Conservation (phyloP, 2,797 vertebrate genomes). For the Jordanella pulchra region DNA sequence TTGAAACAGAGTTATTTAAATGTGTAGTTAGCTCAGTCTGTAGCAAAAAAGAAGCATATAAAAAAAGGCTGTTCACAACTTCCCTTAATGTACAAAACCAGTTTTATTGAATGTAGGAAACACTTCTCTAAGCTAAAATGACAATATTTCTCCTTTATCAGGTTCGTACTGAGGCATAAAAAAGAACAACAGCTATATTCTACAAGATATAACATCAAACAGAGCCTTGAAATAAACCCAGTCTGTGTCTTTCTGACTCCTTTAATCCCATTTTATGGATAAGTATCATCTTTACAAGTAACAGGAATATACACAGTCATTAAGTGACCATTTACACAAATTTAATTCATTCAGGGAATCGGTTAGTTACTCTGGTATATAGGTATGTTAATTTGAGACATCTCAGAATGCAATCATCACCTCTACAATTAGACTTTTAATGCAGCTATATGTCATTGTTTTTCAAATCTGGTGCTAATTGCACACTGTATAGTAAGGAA, state of each 20-base stretch:
- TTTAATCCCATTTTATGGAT: background rate
- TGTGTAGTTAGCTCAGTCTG: background rate
- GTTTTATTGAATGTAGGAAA: background rate
- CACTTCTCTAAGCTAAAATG: background rate
- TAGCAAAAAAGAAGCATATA: background rate
- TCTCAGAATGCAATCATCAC: constrained; percentile 1
- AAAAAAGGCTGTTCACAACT: background rate
- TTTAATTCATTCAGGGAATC: background rate
- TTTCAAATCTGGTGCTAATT: background rate
- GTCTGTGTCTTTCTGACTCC: background rate
- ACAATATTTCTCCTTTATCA: background rate
- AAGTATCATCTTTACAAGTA: background rate
- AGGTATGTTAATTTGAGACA: constrained; percentile 1
- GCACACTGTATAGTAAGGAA: background rate
- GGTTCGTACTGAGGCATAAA: background rate
- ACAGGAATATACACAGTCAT: background rate
- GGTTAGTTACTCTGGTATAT: background rate
- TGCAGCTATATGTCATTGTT: background rate
- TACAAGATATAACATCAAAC: background rate
- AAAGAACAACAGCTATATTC: background rate
- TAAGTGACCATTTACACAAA: background rate
- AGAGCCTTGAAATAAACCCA: background rate
- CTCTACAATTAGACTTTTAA: constrained; percentile 1
- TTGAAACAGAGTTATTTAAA: background rate
- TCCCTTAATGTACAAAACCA: background rate